These are phyloP conservation scores for Epinephelus fuscoguttatus DNA, from an alignment of 2,113 vertebrate species.

Conservation along the genomic window DNA sequence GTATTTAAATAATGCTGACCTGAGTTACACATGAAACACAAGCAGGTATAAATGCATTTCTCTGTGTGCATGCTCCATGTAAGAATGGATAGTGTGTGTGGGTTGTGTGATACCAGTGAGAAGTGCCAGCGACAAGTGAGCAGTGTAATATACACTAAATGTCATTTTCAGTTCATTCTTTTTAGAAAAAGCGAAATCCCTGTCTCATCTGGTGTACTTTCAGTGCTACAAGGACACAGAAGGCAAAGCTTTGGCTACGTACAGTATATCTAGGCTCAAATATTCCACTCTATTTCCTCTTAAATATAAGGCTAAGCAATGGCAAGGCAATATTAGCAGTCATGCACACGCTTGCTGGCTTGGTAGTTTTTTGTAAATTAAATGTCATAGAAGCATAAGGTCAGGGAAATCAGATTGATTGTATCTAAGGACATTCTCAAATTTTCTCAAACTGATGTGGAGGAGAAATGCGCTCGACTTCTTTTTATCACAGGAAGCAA, in stretches of 20 bases:
- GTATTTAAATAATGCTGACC: conserved; percentile 47
- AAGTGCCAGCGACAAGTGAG: conserved; percentile 8
- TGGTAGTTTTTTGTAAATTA: conserved; percentile 37
- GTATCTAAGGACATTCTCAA: conserved; percentile 5
- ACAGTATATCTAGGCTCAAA: neutral
- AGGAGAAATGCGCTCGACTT: conserved; percentile 26
- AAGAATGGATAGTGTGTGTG: neutral
- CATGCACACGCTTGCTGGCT: conserved; percentile 21
- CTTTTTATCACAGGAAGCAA: conserved; percentile 30
- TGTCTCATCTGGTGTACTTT: conserved; percentile 24
- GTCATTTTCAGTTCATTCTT: conserved; percentile 21
- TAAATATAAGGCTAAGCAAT: conserved; percentile 30
- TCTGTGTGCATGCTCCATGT: conserved; percentile 10
- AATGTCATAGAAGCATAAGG: conserved; percentile 53
- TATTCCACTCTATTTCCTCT: conserved; percentile 9
- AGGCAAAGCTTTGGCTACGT: conserved; percentile 12
- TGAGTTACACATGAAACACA: conserved; percentile 16
- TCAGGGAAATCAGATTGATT: conserved; percentile 26
- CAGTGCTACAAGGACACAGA: conserved; percentile 33
- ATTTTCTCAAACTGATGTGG: conserved; percentile 11
- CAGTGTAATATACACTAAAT: neutral
- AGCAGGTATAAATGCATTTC: neutral
- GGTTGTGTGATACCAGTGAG: neutral
- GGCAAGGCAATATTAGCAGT: conserved; percentile 25
- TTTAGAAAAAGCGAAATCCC: conserved; percentile 11